Conservation (phyloP, 2,888 invertebrate genomes). For the Lepas anatifera region DNA sequence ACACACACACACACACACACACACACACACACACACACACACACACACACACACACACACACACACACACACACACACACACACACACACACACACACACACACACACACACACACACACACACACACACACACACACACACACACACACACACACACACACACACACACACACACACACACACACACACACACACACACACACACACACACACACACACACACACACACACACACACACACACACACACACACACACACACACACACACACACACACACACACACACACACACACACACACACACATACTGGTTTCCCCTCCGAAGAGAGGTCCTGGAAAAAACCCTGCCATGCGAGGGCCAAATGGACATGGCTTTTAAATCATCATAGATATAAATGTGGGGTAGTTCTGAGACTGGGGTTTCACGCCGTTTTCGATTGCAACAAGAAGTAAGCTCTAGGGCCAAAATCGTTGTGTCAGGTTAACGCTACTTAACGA, state of each 20-base stretch:
- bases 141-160: not conserved
- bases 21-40: constrained; percentile 3
- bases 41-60: not conserved
- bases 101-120: not conserved
- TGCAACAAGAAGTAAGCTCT: too few relatives aligned
- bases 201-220: not conserved
- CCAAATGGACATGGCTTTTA: too few relatives aligned
- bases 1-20: not conserved
- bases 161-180: not conserved
- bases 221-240: not conserved
- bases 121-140: not conserved
- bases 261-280: not conserved
- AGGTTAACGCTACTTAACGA: too few relatives aligned
- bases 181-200: not conserved
- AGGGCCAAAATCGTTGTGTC: too few relatives aligned
- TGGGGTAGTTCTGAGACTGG: too few relatives aligned
- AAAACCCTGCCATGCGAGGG: too few relatives aligned
- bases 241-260: not conserved
- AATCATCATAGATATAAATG: too few relatives aligned
- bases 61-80: constrained; percentile 1
- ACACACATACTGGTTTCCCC: not conserved
- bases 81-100: not conserved
- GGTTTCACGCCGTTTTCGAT: too few relatives aligned
- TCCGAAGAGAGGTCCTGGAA: too few relatives aligned
- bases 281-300: not conserved